Evolutionary conservation across 2,888 invertebrate species (phyloP).

Genomic region (Pheosia gnoma): DNA sequence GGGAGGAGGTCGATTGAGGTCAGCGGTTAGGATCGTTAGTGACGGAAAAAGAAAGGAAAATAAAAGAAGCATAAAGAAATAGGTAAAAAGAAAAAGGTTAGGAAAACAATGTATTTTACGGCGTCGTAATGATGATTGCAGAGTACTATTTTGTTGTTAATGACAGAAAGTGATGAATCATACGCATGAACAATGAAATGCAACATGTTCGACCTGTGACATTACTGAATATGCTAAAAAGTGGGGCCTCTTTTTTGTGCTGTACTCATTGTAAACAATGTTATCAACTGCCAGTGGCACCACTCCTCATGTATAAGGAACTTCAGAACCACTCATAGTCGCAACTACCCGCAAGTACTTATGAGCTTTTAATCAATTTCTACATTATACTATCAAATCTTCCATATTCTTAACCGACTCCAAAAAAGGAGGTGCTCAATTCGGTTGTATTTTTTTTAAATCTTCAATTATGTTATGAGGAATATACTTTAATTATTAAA

Average conservation of each 20-base stretch:
- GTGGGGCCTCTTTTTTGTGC: conserved; percentile 34
- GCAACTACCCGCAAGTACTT: too few species aligned
- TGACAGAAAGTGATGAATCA: conserved; percentile 55
- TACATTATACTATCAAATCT: too few species aligned
- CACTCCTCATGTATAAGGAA: not conserved
- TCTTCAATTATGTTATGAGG: too few species aligned
- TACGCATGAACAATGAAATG: conserved; percentile 49
- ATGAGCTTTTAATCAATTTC: too few species aligned
- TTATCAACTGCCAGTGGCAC: not conserved
- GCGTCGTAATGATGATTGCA: not conserved
- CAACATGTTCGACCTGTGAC: conserved; percentile 52
- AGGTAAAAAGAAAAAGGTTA: not conserved
- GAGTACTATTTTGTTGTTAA: not conserved
- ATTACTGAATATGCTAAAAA: conserved; percentile 58
- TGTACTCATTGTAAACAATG: conserved; percentile 7
- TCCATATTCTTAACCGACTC: too few species aligned
- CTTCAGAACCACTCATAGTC: too few species aligned
- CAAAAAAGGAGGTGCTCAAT: too few species aligned
- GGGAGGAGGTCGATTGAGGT: conserved; percentile 27
- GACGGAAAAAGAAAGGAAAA: not conserved
- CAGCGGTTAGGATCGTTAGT: conserved; percentile 7
- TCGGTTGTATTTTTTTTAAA: too few species aligned
- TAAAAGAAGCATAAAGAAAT: not conserved
- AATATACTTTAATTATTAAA: too few species aligned
- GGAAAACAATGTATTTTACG: not conserved